Evolutionary conservation across 2,113 vertebrate genomes (phyloP).

Genomic region (Baryphthengus martii): DNA sequence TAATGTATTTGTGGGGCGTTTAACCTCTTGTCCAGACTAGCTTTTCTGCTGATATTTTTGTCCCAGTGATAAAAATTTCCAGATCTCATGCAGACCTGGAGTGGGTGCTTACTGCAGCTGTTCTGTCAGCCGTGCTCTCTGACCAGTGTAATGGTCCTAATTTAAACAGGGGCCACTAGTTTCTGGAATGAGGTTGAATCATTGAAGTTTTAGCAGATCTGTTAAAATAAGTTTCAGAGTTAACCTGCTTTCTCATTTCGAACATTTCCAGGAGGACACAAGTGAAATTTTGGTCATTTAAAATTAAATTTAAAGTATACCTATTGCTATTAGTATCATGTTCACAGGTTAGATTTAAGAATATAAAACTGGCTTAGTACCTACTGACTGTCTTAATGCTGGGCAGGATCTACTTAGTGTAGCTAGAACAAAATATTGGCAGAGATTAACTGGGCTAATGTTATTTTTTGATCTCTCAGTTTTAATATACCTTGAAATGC

Average conservation of each 20-base stretch:
- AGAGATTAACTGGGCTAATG: neutral
- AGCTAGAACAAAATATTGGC: neutral
- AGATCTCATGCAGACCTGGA: neutral
- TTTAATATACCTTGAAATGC: constrained; percentile 20
- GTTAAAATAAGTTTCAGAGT: neutral
- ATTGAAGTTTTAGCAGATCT: neutral
- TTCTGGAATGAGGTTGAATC: neutral
- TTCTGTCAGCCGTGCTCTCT: neutral
- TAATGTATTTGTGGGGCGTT: neutral
- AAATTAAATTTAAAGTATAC: neutral
- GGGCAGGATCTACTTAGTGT: neutral
- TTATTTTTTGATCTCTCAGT: constrained; percentile 18
- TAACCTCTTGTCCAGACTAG: neutral
- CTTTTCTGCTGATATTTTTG: neutral
- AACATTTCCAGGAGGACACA: neutral
- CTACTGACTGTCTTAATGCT: neutral
- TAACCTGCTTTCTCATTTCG: neutral
- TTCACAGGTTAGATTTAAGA: neutral
- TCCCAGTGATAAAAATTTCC: neutral
- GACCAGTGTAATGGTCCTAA: neutral
- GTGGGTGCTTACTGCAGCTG: neutral
- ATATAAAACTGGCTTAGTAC: neutral
- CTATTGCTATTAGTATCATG: neutral
- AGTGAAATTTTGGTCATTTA: neutral
- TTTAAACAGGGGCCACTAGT: neutral